phyloP scores from a whole-genome alignment of 2,113 vertebrate species.

The Rhinopomastus cyanomelas region DNA sequence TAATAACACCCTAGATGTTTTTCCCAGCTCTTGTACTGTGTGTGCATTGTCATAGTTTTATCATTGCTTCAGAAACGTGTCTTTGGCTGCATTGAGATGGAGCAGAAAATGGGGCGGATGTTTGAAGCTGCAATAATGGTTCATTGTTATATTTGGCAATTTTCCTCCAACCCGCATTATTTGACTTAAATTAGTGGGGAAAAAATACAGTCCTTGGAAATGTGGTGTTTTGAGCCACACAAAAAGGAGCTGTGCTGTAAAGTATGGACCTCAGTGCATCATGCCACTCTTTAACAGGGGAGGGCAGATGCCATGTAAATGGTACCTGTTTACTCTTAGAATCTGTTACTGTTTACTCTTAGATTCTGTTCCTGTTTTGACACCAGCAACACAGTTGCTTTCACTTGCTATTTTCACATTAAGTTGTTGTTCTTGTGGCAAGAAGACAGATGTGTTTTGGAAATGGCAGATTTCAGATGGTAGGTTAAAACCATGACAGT shows the following conservation, averaged over 20 bases:
- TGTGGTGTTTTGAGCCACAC: not conserved
- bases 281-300: not conserved
- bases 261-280: not conserved
- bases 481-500: too few relatives aligned
- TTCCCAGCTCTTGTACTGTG: not conserved
- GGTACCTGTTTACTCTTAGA: not conserved
- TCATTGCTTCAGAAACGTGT: not conserved
- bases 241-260: not conserved
- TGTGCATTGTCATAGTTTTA: conserved; percentile 2
- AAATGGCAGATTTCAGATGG: not conserved
- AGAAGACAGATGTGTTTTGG: not conserved
- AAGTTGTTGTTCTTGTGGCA: not conserved
- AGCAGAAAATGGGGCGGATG: conserved; percentile 5
- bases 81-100: not conserved
- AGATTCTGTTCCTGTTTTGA: not conserved
- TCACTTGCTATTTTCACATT: not conserved
- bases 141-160: conserved; percentile 2
- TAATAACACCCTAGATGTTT: conserved; percentile 42
- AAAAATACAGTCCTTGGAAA: not conserved
- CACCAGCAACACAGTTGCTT: not conserved
- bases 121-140: conserved; percentile 13
- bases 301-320: not conserved
- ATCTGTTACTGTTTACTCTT: not conserved
- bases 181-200: not conserved
- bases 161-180: conserved; percentile 15